Conservation (phyloP, 2,797 vertebrate genomes). For the Sebastes melanostomus region DNA sequence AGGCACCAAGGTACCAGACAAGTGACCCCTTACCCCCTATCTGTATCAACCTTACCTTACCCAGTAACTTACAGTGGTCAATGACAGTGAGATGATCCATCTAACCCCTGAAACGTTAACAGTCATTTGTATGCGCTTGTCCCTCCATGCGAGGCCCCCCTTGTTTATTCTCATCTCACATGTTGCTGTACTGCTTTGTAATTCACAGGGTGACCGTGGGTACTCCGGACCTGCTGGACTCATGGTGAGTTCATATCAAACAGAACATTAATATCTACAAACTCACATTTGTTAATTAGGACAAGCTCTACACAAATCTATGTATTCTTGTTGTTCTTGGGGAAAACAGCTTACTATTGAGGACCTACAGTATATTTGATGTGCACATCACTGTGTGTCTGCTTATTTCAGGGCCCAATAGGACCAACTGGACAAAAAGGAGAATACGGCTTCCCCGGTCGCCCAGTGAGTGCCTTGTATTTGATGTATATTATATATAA, state of each 20-base stretch:
- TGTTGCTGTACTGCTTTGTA: conserved; percentile 8
- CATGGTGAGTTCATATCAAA: conserved; percentile 57
- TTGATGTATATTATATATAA: background rate
- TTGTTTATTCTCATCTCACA: background rate
- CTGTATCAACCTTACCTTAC: background rate
- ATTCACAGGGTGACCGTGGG: conserved; percentile 86
- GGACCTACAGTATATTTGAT: background rate
- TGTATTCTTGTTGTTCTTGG: background rate
- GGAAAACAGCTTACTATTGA: background rate
- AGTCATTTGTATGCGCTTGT: background rate
- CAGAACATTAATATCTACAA: background rate
- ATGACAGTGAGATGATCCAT: background rate
- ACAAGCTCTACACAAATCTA: background rate
- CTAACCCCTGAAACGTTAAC: background rate
- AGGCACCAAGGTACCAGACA: conserved; percentile 78
- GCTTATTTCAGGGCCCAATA: conserved; percentile 84
- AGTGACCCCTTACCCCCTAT: background rate
- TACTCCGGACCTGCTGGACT: conserved; percentile 74
- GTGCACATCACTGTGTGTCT: background rate
- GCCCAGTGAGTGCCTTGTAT: conserved; percentile 82
- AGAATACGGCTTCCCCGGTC: conserved; percentile 92
- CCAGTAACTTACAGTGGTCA: background rate
- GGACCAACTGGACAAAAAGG: conserved; percentile 91
- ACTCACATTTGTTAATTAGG: background rate
- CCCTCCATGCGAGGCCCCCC: background rate